Conservation (phyloP, 2,888 invertebrate species). For the Nomada fucata region DNA sequence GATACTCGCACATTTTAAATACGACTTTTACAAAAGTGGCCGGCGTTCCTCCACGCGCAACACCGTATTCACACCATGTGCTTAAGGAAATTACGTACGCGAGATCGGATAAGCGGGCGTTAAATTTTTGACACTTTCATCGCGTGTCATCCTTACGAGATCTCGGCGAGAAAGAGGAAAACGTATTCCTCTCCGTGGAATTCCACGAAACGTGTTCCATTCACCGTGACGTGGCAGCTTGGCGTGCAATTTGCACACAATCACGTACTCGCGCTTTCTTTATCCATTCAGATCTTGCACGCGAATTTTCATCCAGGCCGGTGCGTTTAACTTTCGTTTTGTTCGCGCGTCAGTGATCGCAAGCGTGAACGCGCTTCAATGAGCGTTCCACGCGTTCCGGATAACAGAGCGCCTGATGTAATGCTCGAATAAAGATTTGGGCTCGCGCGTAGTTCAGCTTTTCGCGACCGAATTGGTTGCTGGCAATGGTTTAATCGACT, state of each 20-base stretch:
- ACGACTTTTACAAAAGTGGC: not conserved
- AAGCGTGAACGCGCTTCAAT: conserved; percentile 21
- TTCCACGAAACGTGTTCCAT: not conserved
- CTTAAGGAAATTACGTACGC: not conserved
- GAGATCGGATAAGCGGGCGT: not conserved
- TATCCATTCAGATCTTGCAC: conserved; percentile 52
- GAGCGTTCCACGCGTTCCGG: not conserved
- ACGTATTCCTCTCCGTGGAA: not conserved
- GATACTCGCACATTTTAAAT: not conserved
- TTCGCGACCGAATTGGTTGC: conserved; percentile 21
- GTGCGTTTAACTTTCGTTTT: conserved; percentile 25
- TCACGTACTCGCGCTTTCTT: conserved; percentile 47
- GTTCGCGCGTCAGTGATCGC: conserved; percentile 31
- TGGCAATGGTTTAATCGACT: conserved; percentile 45
- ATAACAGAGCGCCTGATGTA: conserved; percentile 2
- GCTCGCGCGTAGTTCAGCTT: not conserved
- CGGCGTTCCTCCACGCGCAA: not conserved
- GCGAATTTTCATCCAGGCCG: conserved; percentile 25
- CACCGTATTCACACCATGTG: too few relatives aligned
- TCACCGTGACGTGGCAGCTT: conserved; percentile 2
- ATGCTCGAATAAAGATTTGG: not conserved
- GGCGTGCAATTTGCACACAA: conserved; percentile 62
- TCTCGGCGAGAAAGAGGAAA: too few relatives aligned
- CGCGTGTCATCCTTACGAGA: not conserved
- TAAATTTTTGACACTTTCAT: conserved; percentile 1